Evolutionary conservation across 2,888 invertebrate genomes (phyloP).

Genomic region (Trissolcus brochymenae): DNA sequence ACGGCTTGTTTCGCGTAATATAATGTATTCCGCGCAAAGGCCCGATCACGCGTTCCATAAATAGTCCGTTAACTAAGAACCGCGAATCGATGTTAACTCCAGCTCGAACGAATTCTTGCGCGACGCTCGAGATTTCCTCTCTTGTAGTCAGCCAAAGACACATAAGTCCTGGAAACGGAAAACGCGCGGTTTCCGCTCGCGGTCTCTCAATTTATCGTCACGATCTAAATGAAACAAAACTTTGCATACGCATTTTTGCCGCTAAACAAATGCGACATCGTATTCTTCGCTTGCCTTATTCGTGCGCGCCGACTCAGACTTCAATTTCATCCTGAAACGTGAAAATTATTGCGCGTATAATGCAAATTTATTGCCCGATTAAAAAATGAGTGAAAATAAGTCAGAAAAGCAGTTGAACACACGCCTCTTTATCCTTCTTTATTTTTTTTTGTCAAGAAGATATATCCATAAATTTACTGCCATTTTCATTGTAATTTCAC

Average conservation of each 20-base stretch:
- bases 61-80: constrained; percentile 53
- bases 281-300: constrained; percentile 39
- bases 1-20: constrained; percentile 51
- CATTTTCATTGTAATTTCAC: too few relatives aligned
- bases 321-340: too few relatives aligned
- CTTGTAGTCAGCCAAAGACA: constrained; percentile 31
- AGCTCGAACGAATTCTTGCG: constrained; percentile 36
- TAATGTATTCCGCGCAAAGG: constrained; percentile 54
- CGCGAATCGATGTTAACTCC: constrained; percentile 46
- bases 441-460: background rate
- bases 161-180: constrained; percentile 45
- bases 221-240: constrained; percentile 52
- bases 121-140: constrained; percentile 46
- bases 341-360: too few relatives aligned
- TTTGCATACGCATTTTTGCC: constrained; percentile 33
- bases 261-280: constrained; percentile 33
- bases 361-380: too few relatives aligned
- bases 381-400: too few relatives aligned
- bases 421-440: too few relatives aligned
- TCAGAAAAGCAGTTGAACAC: too few relatives aligned
- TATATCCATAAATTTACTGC: too few relatives aligned
- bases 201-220: constrained; percentile 35
- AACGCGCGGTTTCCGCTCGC: constrained; percentile 42
- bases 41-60: constrained; percentile 55
- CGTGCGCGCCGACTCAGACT: background rate